Evolutionary conservation across 2,113 vertebrate species (phyloP).

Genomic region (Hypomesus transpacificus): DNA sequence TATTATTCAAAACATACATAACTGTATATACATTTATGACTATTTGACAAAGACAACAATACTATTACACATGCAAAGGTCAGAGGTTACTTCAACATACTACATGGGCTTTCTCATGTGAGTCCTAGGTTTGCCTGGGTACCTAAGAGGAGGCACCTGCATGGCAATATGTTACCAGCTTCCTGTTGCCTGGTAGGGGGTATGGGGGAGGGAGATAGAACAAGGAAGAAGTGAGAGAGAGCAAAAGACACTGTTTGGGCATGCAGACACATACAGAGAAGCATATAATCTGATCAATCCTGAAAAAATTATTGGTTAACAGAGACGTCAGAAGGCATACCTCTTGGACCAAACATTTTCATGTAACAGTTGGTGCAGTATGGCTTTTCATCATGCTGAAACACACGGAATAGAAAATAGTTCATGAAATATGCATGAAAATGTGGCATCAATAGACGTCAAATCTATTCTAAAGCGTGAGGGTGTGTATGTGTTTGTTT

Average conservation of each 20-base stretch:
- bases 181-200: conserved; percentile 57
- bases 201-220: no score
- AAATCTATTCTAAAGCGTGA: no score
- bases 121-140: background rate
- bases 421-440: background rate
- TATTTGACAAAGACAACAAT: no score
- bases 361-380: conserved; percentile 78
- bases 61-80: no score
- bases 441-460: no score
- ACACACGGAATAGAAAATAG: conserved; percentile 28
- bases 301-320: background rate
- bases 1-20: no score
- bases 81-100: no score
- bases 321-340: conserved; percentile 44
- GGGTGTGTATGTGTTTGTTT: no score
- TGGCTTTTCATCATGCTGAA: conserved; percentile 79
- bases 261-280: background rate
- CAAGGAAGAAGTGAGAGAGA: no score
- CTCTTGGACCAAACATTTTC: conserved; percentile 75
- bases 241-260: no score
- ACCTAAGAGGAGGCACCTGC: background rate
- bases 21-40: no score
- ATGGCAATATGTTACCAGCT: conserved; percentile 24
- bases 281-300: background rate
- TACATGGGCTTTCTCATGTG: no score